phyloP scores from a whole-genome alignment of 2,113 vertebrate species.

The Chinchilla lanigera region DNA sequence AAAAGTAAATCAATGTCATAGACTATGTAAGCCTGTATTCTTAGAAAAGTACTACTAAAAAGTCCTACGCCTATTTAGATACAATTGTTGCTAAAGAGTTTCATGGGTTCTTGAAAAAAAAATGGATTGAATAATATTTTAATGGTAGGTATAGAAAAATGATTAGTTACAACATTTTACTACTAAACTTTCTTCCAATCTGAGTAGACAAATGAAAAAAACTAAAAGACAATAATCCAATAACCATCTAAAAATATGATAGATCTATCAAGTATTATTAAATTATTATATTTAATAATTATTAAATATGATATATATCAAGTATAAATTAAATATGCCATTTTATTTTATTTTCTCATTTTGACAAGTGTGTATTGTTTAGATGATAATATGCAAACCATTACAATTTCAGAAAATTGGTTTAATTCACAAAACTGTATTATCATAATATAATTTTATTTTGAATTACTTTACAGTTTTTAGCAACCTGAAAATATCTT shows the following conservation, averaged over 20 bases:
- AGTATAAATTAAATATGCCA: not conserved
- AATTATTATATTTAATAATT: no score
- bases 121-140: not conserved
- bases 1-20: not conserved
- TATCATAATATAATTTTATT: not conserved
- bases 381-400: not conserved
- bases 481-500: not conserved
- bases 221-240: not conserved
- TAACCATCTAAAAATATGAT: not conserved
- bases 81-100: no score
- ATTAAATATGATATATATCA: no score
- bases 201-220: not conserved
- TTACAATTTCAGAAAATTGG: not conserved
- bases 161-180: not conserved
- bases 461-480: not conserved
- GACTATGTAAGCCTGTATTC: not conserved
- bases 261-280: no score
- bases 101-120: not conserved
- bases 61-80: not conserved
- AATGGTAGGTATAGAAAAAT: not conserved
- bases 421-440: not conserved
- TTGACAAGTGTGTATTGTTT: not conserved
- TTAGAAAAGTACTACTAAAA: not conserved
- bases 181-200: not conserved
- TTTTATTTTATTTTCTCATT: not conserved